Evolutionary conservation across 2,797 vertebrate genomes (phyloP).

Genomic region (Avahi laniger): DNA sequence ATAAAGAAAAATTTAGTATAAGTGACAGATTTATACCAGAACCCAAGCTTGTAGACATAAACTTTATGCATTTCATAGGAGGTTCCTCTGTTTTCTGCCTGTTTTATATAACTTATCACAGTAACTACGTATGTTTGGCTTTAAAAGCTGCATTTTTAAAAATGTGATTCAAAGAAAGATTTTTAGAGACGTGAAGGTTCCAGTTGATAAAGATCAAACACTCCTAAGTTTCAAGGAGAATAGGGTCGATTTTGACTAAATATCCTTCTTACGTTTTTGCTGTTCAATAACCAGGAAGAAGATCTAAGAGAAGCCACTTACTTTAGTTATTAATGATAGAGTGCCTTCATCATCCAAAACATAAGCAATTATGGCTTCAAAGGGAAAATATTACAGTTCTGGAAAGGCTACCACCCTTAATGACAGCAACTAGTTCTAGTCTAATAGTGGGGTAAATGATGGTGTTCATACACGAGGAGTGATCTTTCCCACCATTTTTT

Average conservation of each 20-base stretch:
- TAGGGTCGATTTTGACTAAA: neutral
- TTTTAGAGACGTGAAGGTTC: neutral
- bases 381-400: neutral
- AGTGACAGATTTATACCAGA: neutral
- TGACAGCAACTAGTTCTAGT: neutral
- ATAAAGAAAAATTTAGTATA: neutral
- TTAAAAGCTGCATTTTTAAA: neutral
- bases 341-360: neutral
- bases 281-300: neutral
- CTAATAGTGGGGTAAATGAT: no score
- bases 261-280: neutral
- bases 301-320: neutral
- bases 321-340: neutral
- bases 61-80: neutral
- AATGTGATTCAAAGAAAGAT: neutral
- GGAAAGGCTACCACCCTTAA: neutral
- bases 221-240: neutral
- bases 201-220: neutral
- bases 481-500: neutral
- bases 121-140: neutral
- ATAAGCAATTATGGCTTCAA: neutral
- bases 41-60: neutral
- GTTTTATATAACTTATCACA: neutral
- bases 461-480: neutral
- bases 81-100: neutral